Conservation (phyloP, 2,113 vertebrate genomes). For the Halcyon senegalensis region DNA sequence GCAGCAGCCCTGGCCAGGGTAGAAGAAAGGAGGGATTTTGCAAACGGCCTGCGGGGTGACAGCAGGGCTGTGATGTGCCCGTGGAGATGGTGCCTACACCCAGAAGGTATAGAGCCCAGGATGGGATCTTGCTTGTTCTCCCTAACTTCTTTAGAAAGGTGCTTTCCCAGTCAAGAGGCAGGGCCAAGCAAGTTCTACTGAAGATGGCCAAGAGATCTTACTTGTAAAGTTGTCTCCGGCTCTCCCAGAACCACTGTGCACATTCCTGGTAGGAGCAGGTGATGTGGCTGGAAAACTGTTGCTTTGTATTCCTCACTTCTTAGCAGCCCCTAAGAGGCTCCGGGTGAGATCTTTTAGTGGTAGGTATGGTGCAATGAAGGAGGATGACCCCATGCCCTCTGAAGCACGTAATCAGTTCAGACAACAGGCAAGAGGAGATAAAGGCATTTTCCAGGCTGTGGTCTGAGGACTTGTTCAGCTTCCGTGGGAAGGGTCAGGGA, state of each 20-base stretch:
- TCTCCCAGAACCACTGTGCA: background rate
- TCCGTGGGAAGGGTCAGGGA: background rate
- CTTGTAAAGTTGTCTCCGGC: background rate
- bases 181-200: background rate
- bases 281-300: background rate
- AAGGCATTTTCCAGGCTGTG: background rate
- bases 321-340: background rate
- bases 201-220: background rate
- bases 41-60: background rate
- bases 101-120: background rate
- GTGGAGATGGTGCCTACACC: background rate
- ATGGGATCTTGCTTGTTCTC: background rate
- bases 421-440: background rate
- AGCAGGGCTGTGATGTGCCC: background rate
- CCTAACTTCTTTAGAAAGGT: background rate
- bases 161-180: background rate
- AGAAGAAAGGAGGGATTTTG: background rate
- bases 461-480: background rate
- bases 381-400: background rate
- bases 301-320: background rate
- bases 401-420: background rate
- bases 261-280: background rate
- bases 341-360: background rate
- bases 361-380: background rate
- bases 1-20: background rate